phyloP scores from a whole-genome alignment of 1,140 invertebrate species.

The Holotrichia oblita region DNA sequence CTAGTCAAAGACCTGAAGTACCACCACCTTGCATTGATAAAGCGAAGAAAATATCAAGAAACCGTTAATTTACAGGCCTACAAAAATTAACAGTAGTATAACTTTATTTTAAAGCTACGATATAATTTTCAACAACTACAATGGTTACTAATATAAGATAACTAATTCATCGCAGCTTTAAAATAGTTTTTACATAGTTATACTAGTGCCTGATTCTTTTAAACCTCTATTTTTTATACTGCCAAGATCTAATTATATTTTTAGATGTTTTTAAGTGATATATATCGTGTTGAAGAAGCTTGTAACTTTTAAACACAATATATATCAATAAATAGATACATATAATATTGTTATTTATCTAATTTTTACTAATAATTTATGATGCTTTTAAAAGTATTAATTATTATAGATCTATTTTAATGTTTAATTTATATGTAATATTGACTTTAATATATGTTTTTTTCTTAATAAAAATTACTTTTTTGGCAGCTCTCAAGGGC shows the following conservation, averaged over 20 bases:
- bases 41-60: conserved; percentile 74
- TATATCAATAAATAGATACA: not conserved
- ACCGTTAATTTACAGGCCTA: conserved; percentile 45
- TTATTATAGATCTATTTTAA: not conserved
- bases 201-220: not conserved
- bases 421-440: not conserved
- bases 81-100: not conserved
- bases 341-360: conserved; percentile 9
- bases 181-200: not conserved
- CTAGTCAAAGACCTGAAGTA: conserved; percentile 75
- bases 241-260: conserved; percentile 12
- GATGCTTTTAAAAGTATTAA: not conserved
- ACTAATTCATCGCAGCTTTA: not conserved
- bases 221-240: conserved; percentile 9
- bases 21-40: conserved; percentile 84
- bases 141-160: not conserved
- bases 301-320: not conserved
- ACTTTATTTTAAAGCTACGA: not conserved
- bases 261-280: not conserved
- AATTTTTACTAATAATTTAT: conserved; percentile 22
- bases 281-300: not conserved
- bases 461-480: not conserved
- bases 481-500: no score
- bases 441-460: conserved; percentile 3
- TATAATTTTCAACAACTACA: not conserved